A percentile compares a stretch with the other conserved stretches of the same genome.
These are phyloP conservation scores for Sminthopsis crassicaudata DNA, from an alignment of 2,113 vertebrate species.

Conservation along the genomic window DNA sequence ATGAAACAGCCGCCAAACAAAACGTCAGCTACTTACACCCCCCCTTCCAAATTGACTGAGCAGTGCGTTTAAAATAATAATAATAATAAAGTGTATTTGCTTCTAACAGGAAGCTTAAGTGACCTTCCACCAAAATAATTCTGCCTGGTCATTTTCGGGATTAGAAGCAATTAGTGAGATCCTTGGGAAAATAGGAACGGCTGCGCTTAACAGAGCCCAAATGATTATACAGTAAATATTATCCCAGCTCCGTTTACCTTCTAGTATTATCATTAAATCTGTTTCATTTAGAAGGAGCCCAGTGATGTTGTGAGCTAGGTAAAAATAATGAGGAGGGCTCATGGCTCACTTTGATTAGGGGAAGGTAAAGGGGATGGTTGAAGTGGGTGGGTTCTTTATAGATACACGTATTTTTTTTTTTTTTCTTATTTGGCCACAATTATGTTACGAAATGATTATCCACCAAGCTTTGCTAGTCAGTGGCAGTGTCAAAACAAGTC, in stretches of 20 bases:
- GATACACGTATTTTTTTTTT: constrained; percentile 19
- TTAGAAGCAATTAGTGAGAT: constrained; percentile 79
- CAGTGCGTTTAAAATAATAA: constrained; percentile 60
- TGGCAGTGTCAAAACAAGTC: constrained; percentile 87
- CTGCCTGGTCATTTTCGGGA: constrained; percentile 75
- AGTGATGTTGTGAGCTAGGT: constrained; percentile 71
- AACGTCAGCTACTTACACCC: constrained; percentile 91
- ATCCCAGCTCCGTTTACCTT: constrained; percentile 76
- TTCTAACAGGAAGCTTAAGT: constrained; percentile 50
- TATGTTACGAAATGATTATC: constrained; percentile 83
- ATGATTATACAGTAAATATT: constrained; percentile 78
- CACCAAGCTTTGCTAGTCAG: constrained; percentile 83
- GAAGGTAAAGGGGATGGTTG: constrained; percentile 62
- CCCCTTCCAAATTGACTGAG: constrained; percentile 46
- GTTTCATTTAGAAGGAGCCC: constrained; percentile 67
- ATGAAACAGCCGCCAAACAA: constrained; percentile 96
- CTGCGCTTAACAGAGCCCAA: constrained; percentile 70
- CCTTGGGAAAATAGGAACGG: constrained; percentile 69
- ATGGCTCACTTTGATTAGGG: constrained; percentile 67
- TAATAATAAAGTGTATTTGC: neutral
- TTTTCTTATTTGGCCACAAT: constrained; percentile 75
- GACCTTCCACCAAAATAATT: constrained; percentile 73
- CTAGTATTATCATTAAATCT: constrained; percentile 73
- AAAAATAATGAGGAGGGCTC: constrained; percentile 74
- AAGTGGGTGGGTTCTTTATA: constrained; percentile 60